A percentile compares a stretch with the other conserved stretches of the same genome.
Conservation (phyloP, 2,113 vertebrate genomes). For the Suricata suricatta region DNA sequence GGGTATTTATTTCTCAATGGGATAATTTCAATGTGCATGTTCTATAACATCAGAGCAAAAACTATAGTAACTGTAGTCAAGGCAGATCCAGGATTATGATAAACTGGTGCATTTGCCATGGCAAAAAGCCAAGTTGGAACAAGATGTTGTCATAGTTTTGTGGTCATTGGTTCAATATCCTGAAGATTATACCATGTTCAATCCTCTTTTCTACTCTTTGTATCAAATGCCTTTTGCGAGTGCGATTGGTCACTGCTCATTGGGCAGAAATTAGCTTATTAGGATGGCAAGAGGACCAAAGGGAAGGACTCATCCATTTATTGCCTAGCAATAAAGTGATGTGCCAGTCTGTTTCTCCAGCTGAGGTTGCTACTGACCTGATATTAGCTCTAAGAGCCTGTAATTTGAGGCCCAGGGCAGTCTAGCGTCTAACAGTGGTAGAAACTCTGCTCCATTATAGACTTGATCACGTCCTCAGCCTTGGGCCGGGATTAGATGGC, state of each 20-base stretch:
- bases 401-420: not conserved
- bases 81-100: not conserved
- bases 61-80: not conserved
- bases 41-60: conserved; percentile 29
- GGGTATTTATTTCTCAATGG: not conserved
- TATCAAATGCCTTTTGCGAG: not conserved
- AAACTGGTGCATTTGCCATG: not conserved
- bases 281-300: not conserved
- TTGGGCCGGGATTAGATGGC: not conserved
- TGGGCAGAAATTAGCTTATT: not conserved
- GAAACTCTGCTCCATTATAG: not conserved
- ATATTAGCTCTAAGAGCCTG: not conserved
- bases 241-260: not conserved
- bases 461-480: not conserved
- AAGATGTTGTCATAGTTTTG: not conserved
- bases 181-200: not conserved
- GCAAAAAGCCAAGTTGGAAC: not conserved
- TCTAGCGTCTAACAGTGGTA: not conserved
- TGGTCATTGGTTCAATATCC: not conserved
- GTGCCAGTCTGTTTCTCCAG: not conserved
- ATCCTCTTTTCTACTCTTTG: not conserved
- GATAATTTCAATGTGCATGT: not conserved
- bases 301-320: not conserved
- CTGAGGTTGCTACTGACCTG: not conserved
- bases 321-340: not conserved